These are phyloP conservation scores for Drosophila lacicola DNA, from an alignment of 2,888 invertebrate genomes.

Conservation along the genomic window DNA sequence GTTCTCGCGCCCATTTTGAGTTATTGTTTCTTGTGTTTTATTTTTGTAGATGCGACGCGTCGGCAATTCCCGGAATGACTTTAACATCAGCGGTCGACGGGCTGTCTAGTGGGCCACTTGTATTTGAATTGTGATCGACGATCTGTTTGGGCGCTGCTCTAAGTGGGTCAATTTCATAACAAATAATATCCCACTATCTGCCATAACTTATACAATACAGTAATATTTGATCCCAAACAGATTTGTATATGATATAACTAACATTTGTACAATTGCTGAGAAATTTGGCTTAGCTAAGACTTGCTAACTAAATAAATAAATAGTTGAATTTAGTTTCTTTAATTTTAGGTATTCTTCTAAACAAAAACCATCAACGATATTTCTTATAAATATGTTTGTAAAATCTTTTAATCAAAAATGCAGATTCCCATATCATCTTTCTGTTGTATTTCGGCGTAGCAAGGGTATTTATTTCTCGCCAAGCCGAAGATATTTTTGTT, in stretches of 20 bases:
- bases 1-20: slow-evolving; percentile 66
- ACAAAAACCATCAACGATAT: too few species aligned
- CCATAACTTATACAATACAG: neutral
- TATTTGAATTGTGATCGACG: slow-evolving; percentile 16
- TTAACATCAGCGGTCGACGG: slow-evolving; percentile 54
- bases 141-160: neutral
- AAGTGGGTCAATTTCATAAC: slow-evolving; percentile 60
- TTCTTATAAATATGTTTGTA: too few species aligned
- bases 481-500: neutral
- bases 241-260: too few species aligned
- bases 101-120: slow-evolving; percentile 70
- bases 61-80: slow-evolving; percentile 72
- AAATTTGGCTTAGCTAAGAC: too few species aligned
- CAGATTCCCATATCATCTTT: too few species aligned
- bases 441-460: too few species aligned
- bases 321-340: too few species aligned
- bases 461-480: neutral
- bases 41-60: slow-evolving; percentile 50
- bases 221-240: neutral
- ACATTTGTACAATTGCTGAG: too few species aligned
- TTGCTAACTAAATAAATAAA: too few species aligned
- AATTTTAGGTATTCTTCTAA: too few species aligned
- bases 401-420: too few species aligned
- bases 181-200: slow-evolving; percentile 20
- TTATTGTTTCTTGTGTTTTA: slow-evolving; percentile 68